phyloP scores from a whole-genome alignment of 1,140 invertebrate species.

The Drosophila tropicalis region DNA sequence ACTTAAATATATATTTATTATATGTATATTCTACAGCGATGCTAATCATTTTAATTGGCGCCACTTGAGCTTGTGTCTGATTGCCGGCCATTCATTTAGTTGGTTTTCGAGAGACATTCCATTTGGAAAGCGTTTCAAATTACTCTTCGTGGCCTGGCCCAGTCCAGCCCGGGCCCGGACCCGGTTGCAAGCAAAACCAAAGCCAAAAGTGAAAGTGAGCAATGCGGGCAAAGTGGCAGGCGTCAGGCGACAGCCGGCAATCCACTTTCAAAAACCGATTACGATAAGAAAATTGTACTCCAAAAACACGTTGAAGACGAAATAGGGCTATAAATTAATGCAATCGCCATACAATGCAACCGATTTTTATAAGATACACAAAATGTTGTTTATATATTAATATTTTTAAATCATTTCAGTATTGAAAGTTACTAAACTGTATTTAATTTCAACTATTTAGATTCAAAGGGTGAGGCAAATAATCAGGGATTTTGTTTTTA shows the following conservation, averaged over 20 bases:
- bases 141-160: conserved; percentile 55
- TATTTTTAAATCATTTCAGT: too few relatives aligned
- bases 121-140: conserved; percentile 75
- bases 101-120: conserved; percentile 41
- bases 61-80: conserved; percentile 68
- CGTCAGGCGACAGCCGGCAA: not conserved
- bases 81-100: conserved; percentile 67
- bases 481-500: too few relatives aligned
- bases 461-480: too few relatives aligned
- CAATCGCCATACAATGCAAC: not conserved
- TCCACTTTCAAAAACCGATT: conserved; percentile 56
- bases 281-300: conserved; percentile 41
- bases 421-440: not conserved
- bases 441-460: too few relatives aligned
- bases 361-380: not conserved
- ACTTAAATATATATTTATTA: conserved; percentile 14
- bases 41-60: conserved; percentile 79
- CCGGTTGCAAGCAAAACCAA: conserved; percentile 39
- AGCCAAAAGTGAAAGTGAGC: conserved; percentile 63
- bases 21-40: conserved; percentile 60
- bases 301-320: not conserved
- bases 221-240: conserved; percentile 15
- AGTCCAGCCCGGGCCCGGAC: too few relatives aligned
- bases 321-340: conserved; percentile 3
- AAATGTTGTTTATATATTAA: too few relatives aligned